Base-by-base conservation (phyloP, 2,888 invertebrate genomes). In the Drosophila dives region DNA sequence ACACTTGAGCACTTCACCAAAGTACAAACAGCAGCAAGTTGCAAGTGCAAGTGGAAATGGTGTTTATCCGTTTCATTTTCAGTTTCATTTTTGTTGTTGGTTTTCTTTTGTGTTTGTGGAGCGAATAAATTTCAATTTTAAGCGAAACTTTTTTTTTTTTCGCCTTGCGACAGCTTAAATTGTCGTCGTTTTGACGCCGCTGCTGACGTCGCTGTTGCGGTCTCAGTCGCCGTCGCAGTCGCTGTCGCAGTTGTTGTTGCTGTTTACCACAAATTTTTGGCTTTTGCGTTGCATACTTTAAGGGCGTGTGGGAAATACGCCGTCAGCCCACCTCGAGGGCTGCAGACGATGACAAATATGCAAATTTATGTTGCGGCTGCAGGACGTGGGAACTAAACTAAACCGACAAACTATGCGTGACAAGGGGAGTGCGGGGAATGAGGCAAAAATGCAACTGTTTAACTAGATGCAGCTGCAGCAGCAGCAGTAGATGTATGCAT, bases 41-140 rank as follows among this genome's bases (percentile, higher is more conserved):
- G 72, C 29, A 85, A 77, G 86, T 89, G 78, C 82, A 87, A 81
- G 86, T 79, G 86, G 81, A 86, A 83, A 86, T 79, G 77, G 73
- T 83, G 90, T 81, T 88, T 86, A 78, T 87, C 81, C 90, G 86
- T 64, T 90, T 54, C 55, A 26, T 32, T 60, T 34, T 69, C 81
- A 89, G 81, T 64, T 90, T 54, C 55, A 20, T 32, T 60, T 34
- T 69, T n/a, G 15, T 59, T 64, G 59, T 51, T 23, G 33, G n/a
- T 11, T 56, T 29, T n/a, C 48, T 51, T 72, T 66, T 72, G 62
- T 51, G 49, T 70, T 59, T 56, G 64, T 56, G 58, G 63, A 55
- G 70, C 67, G 84, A 89, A 84, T 86, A 90, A 90, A 90, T 90
- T 86, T 86, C 86, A 90, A 83, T 90, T 90, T 88, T 88, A 63